Conservation (phyloP, 2,797 vertebrate genomes). For the Falco novaeseelandiae region DNA sequence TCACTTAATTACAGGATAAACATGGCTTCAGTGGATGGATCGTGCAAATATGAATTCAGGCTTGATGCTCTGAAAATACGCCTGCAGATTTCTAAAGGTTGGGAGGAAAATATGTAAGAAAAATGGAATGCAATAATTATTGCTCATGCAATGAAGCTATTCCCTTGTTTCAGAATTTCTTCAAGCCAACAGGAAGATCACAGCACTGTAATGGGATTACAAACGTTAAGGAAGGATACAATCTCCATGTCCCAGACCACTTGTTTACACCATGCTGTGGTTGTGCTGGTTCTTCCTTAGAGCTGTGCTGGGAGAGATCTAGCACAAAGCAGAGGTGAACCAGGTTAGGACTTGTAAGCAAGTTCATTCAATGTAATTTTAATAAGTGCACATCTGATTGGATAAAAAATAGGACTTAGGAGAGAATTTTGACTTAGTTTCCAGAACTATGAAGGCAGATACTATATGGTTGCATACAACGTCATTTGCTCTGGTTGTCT, state of each 20-base stretch:
- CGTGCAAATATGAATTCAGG: not conserved
- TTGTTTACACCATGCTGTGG: accelerated
- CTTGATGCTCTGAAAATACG: not conserved
- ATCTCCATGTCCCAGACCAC: accelerated
- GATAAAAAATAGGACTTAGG: not conserved
- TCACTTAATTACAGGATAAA: slow-evolving; percentile 27
- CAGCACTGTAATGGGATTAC: not conserved
- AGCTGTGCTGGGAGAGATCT: not conserved
- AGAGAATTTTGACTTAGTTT: not conserved
- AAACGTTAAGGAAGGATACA: accelerated
- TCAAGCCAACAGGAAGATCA: not conserved
- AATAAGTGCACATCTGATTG: not conserved
- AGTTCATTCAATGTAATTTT: not conserved
- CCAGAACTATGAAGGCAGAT: not conserved
- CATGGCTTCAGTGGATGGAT: not conserved
- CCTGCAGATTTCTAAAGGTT: not conserved
- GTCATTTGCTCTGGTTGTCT: not conserved
- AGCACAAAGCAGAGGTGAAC: accelerated
- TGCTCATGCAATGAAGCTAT: not conserved
- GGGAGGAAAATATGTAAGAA: not conserved
- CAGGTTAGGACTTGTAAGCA: not conserved
- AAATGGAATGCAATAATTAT: not conserved
- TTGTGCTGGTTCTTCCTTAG: not conserved
- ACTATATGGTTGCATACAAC: not conserved
- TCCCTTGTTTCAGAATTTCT: not conserved